These are phyloP conservation scores for Sarcophaga carnaria DNA, from an alignment of 2,888 invertebrate genomes.

Conservation along the genomic window DNA sequence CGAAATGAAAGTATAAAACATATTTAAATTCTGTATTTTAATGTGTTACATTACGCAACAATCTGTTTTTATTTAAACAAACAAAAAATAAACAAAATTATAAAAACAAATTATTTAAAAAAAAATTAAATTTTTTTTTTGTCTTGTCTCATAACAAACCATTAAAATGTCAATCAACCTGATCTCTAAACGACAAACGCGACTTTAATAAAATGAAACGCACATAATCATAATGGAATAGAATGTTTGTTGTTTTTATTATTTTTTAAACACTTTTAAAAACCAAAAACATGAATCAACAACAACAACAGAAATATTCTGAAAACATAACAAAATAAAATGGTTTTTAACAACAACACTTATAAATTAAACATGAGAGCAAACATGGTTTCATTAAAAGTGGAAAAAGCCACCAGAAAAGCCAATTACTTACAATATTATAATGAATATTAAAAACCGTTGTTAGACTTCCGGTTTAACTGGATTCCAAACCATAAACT, in stretches of 20 bases:
- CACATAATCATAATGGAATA: not conserved
- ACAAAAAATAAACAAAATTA: too few species aligned
- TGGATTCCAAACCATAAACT: not conserved
- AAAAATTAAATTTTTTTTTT: too few species aligned
- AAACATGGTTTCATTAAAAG: constrained; percentile 43
- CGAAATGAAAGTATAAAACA: too few species aligned
- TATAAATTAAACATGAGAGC: constrained; percentile 57
- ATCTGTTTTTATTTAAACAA: too few species aligned
- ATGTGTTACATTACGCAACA: too few species aligned
- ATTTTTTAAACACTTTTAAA: constrained; percentile 1
- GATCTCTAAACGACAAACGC: constrained; percentile 24
- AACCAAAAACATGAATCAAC: not conserved
- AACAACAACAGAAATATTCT: constrained; percentile 14
- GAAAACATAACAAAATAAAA: constrained; percentile 11
- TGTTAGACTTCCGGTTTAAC: constrained; percentile 4
- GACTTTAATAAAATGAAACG: not conserved
- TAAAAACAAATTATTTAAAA: too few species aligned
- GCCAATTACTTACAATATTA: not conserved
- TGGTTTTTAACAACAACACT: constrained; percentile 12
- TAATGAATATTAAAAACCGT: not conserved
- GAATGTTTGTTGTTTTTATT: not conserved
- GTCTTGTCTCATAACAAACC: constrained; percentile 57
- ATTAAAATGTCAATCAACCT: constrained; percentile 72
- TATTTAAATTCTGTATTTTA: too few species aligned
- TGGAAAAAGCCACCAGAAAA: not conserved